Conservation (phyloP, 1,140 invertebrate genomes). For the Sycophila sp. region DNA sequence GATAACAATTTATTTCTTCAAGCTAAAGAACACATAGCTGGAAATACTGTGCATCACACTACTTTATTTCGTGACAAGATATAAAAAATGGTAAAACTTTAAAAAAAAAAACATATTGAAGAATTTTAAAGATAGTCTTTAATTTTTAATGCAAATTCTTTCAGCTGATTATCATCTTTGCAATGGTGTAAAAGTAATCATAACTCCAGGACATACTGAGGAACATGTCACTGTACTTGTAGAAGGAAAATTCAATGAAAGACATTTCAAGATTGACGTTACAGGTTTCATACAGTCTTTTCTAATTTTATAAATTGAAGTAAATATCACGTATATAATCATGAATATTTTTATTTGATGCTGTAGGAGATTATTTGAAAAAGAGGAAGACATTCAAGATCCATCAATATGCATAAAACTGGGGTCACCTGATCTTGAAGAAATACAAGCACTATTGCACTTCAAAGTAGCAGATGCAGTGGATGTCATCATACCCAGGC, state of each 20-base stretch:
- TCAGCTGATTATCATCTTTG: constrained; percentile 68
- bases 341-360: constrained; percentile 40
- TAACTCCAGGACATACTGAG: constrained; percentile 91
- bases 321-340: neutral
- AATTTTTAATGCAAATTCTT: constrained; percentile 30
- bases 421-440: constrained; percentile 79
- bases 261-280: constrained; percentile 68
- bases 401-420: constrained; percentile 78
- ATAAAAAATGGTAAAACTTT: constrained; percentile 53
- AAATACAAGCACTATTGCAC: constrained; percentile 76
- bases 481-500: constrained; percentile 90
- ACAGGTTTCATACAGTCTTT: constrained; percentile 68
- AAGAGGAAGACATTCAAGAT: constrained; percentile 80
- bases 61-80: constrained; percentile 52
- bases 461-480: constrained; percentile 75
- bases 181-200: constrained; percentile 76
- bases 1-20: constrained; percentile 94
- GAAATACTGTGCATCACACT: constrained; percentile 71
- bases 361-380: constrained; percentile 91
- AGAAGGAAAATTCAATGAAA: constrained; percentile 66
- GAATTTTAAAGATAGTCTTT: neutral
- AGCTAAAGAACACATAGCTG: constrained; percentile 87
- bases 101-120: too few species aligned
- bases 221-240: constrained; percentile 87
- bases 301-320: neutral